Percentiles rank a stretch among this genome's conserved stretches.
Evolutionary conservation across 2,888 invertebrate genomes (phyloP).

Genomic region (Crocallis elinguaria): DNA sequence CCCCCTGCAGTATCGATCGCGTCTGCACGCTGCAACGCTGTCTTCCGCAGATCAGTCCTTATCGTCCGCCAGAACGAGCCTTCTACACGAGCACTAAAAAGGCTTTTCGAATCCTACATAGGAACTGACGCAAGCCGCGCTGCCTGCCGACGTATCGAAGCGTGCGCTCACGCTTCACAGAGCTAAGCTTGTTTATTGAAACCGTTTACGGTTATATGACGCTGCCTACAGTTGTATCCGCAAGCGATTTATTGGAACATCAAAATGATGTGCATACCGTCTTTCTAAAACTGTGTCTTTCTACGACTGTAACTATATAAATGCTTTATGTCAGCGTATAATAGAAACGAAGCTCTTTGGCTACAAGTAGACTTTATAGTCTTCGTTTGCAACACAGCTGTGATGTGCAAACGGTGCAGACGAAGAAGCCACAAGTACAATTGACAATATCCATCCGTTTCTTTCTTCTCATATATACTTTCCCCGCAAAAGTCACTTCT

Average conservation of each 20-base stretch:
- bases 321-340: slow-evolving; percentile 30
- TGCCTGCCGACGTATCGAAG: slow-evolving; percentile 50
- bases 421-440: too few relatives aligned
- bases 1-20: slow-evolving; percentile 81
- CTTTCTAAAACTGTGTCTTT: slow-evolving; percentile 18
- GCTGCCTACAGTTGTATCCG: slow-evolving; percentile 43
- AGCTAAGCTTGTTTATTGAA: slow-evolving; percentile 68
- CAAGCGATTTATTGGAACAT: slow-evolving; percentile 49
- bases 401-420: too few relatives aligned
- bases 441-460: too few relatives aligned
- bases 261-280: slow-evolving; percentile 39
- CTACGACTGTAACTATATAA: not conserved
- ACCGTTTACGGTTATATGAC: slow-evolving; percentile 51
- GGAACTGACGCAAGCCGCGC: slow-evolving; percentile 55
- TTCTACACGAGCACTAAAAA: slow-evolving; percentile 64
- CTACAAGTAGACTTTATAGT: too few relatives aligned
- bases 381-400: too few relatives aligned
- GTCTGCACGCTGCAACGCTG: slow-evolving; percentile 80
- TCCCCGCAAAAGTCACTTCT: too few relatives aligned
- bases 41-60: slow-evolving; percentile 83
- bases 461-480: too few relatives aligned
- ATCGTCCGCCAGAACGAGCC: slow-evolving; percentile 75
- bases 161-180: slow-evolving; percentile 61
- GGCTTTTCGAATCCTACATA: slow-evolving; percentile 60
- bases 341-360: too few relatives aligned